Base-by-base conservation (phyloP, 1,140 invertebrate species). In the Achroia grisella region DNA sequence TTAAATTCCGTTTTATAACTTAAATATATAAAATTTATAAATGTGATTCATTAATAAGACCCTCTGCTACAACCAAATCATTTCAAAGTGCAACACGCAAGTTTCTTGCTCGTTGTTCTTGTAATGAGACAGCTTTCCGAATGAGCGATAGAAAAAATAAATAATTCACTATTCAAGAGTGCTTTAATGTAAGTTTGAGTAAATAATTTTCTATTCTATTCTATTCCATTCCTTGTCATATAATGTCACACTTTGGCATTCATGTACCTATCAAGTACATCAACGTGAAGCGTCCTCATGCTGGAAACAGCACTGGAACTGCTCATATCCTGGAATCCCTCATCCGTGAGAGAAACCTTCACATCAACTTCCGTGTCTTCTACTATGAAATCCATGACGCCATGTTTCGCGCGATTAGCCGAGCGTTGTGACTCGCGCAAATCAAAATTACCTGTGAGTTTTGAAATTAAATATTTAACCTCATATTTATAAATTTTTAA, bases 251-350 rank as follows among this genome's bases (percentile, higher is more conserved):
- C 31, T 40, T 12, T 45, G 8, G 48, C 12, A 23, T 6, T 36
- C 40, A 12, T 31, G 46, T 31, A 83, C 75, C 71, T 68, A 0
- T 83, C 73, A 12, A 78, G 33, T 0, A 77, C 56, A 33, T 83
- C 76, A 13, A 66, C 45, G 37, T 82, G 71, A 2, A 72, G 43
- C 4, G 66, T 76, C 47, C 57, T 73, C 37, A 80, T 71, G 31
- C 72, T 82, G 1, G 74, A 75, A 0, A 72, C 65, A 1, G 66
- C 69, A 29, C 72, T 74, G 11, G 86, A 87, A 17, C 82, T 81
- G 8, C 72, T 76, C 75, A 82, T 82, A 44, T 92, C 90, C 52
- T 91, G 90, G 40, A 91, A 92, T 3, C 90, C 90, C 69, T 92
- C 91, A 47, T 92, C 90, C 0, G 88, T 89, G 6, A 90, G 86